Base-by-base conservation (phyloP, 1,140 invertebrate species). In the Chrysoperla carnea region DNA sequence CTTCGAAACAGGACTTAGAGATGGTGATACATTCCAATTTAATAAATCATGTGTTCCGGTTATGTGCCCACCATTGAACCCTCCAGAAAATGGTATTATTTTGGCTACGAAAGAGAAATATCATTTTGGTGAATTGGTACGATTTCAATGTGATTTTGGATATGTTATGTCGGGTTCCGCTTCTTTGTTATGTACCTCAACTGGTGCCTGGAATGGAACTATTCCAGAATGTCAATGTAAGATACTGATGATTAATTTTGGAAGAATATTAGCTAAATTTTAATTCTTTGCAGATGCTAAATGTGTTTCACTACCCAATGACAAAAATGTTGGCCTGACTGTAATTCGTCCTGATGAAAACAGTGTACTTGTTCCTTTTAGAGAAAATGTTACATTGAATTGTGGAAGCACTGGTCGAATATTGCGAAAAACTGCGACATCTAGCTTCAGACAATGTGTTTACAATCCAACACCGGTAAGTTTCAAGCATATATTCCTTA, bases 21-120 rank as follows among this genome's bases (percentile, higher is more conserved):
- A 91, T 55, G 85, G 86, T 4, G 92, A 97, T 61, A 70, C 77
- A 2, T 88, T 85, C 60, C 81, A 91, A 58, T 72, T 85, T 46
- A 96, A 96, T 58, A 95, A 96, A 66, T 93, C 90, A 12, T 95
- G 90, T 62, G 90, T 96, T 29, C 83, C 85, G 0, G 70, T 91
- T 3, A 88, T 90, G 81, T 97, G 92, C 55, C 81, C 89, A 8
- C 55, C 63, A 4, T 56, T 96, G 13, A 57, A 63, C n/a, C 64
- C 78, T 0, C 91, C 90, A 1, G 83, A 88, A 57, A 94, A 97
- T 65, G 92, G 91, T 37, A 72, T 84, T 50, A 63, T 96, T 31
- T 59, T 97, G 11, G 79, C 86, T 1, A 88, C 84, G 1, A 81
- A 82, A 52, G 68, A 68, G 27, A 70, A 78, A 49, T 91, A 84